Conservation (phyloP, 1,140 invertebrate species). For the Leptinotarsa lineolata region DNA sequence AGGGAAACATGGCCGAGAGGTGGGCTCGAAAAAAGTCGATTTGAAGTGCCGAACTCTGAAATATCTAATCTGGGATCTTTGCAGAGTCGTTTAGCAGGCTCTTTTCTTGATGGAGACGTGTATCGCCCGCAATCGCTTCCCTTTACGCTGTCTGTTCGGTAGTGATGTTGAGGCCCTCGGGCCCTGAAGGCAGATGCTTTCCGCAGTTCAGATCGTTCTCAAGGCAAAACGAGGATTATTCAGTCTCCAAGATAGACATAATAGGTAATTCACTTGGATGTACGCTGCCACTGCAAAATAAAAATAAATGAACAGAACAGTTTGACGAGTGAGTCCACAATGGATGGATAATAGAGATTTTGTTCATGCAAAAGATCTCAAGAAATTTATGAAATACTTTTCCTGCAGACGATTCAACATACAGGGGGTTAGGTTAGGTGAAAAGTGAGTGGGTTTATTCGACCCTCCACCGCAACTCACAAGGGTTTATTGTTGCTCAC, state of each 20-base stretch:
- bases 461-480: too few relatives aligned
- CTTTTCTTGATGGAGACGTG: slow-evolving; percentile 33
- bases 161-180: not conserved
- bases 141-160: slow-evolving; percentile 34
- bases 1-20: slow-evolving; percentile 34
- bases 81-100: slow-evolving; percentile 40
- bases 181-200: slow-evolving; percentile 1
- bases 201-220: slow-evolving; percentile 7
- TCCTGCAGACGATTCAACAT: too few relatives aligned
- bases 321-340: too few relatives aligned
- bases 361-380: too few relatives aligned
- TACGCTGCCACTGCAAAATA: not conserved
- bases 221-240: not conserved
- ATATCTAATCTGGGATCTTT: slow-evolving; percentile 45
- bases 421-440: too few relatives aligned
- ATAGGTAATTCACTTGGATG: not conserved
- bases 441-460: too few relatives aligned
- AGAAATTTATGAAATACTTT: too few relatives aligned
- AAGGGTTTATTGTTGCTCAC: too few relatives aligned
- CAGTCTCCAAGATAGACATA: not conserved
- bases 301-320: too few relatives aligned
- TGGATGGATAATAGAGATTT: too few relatives aligned
- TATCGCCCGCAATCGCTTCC: slow-evolving; percentile 41
- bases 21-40: slow-evolving; percentile 39
- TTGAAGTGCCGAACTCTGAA: slow-evolving; percentile 38